Base-by-base conservation (phyloP, 2,888 invertebrate species). In the Amiota communis region DNA sequence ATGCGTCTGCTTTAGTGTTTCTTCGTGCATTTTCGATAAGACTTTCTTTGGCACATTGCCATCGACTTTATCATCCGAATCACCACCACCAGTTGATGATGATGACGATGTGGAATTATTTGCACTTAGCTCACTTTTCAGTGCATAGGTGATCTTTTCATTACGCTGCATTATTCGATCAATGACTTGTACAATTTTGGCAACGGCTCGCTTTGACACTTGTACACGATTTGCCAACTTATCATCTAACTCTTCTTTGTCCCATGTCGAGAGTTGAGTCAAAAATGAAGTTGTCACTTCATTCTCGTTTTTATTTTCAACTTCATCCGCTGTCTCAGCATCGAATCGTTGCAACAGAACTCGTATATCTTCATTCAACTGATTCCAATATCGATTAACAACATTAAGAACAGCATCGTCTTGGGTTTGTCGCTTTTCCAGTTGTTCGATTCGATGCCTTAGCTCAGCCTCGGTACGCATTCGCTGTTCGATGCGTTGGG, bases 381-480 rank as follows among this genome's bases (percentile, higher is more conserved):
- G 94, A 91, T 97, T 98, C 98, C 98, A 98, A 89, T 97, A 97
- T 56, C 98, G 93, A 91, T 99, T 99, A 10, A 99, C 98, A 71
- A 98, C 98, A 91, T 98, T 98, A 8, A 99, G 92, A 48, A 99
- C 98, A 48, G 98, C 98, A 91, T 99, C 99, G 89, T 99, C 99
- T 88, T 97, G 97, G 10, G 96, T 97, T 90, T 98, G 98, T 1
- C 98, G 92, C 88, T 97, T 97, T 87, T 98, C 98, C 74, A 98
- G 89, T 88, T 98, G 97, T 88, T 98, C 98, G 80, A 98, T 97
- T 76, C 98, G 91, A 75, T 96, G 95, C n/a, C 97, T 92, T 74
- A 96, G 91, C 86, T 97, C 97, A 1, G 94, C 93, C 89, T 98
- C 97, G 77, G 95, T 93, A 77, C 96, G 92, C 88, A 97, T 96